phyloP scores from a whole-genome alignment of 1,140 invertebrate genomes.

The Leptinotarsa lineolata region DNA sequence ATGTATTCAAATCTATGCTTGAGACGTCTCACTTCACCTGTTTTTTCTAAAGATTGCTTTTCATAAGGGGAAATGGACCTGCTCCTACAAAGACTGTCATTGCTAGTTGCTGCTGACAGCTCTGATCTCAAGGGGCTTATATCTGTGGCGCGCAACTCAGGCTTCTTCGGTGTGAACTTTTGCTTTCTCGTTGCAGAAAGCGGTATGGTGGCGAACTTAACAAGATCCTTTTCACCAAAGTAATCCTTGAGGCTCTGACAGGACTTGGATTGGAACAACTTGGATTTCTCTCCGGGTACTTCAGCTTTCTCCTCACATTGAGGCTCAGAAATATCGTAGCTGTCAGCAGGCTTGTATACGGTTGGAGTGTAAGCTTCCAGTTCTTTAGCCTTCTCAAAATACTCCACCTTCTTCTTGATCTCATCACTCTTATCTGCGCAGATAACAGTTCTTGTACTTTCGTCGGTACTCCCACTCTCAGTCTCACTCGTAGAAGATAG shows the following conservation, averaged over 20 bases:
- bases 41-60: constrained; percentile 70
- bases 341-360: constrained; percentile 60
- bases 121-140: constrained; percentile 43
- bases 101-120: constrained; percentile 59
- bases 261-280: constrained; percentile 66
- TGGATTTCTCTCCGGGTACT: constrained; percentile 34
- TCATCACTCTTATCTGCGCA: constrained; percentile 61
- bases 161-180: constrained; percentile 41
- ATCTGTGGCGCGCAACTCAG: constrained; percentile 44
- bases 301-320: background rate
- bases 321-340: background rate
- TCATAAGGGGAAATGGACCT: constrained; percentile 71
- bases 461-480: constrained; percentile 72
- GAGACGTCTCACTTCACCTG: constrained; percentile 75
- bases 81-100: constrained; percentile 67
- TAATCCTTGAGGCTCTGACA: constrained; percentile 76
- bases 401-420: constrained; percentile 75
- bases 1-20: constrained; percentile 73
- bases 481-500: constrained; percentile 63
- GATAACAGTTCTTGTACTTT: constrained; percentile 70
- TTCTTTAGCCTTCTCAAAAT: constrained; percentile 71
- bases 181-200: constrained; percentile 47
- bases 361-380: constrained; percentile 57
- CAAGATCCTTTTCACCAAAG: constrained; percentile 69
- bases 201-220: constrained; percentile 52